Percentiles rank a stretch among this genome's conserved stretches.
These are phyloP conservation scores for Gymnogyps californianus DNA, from an alignment of 2,113 vertebrate genomes.

Conservation along the genomic window DNA sequence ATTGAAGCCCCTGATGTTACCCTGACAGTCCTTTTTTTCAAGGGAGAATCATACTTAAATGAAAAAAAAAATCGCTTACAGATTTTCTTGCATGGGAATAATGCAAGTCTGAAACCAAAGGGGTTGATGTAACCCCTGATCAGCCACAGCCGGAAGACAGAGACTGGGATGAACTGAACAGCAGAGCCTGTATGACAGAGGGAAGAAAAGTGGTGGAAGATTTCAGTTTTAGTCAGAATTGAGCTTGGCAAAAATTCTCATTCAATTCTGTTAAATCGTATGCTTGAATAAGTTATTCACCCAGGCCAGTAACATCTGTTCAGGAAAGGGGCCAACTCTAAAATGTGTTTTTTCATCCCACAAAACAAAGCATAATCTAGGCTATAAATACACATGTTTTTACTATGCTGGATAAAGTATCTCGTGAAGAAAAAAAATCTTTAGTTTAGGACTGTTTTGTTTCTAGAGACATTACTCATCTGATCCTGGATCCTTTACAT, in stretches of 20 bases:
- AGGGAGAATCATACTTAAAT: background rate
- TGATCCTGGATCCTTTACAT: background rate
- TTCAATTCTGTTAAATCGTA: conserved; percentile 14
- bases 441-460: conserved; percentile 4
- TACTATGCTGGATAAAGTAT: conserved; percentile 4
- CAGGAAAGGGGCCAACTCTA: conserved; percentile 55
- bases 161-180: background rate
- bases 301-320: conserved; percentile 62
- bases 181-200: background rate
- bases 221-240: conserved; percentile 33
- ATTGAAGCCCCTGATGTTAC: background rate
- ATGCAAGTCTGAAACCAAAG: background rate
- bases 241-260: conserved; percentile 49
- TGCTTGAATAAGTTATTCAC: conserved; percentile 50
- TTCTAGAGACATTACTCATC: conserved; percentile 40
- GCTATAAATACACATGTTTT: conserved; percentile 58
- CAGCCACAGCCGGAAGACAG: background rate
- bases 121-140: background rate
- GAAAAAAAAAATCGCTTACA: background rate
- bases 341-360: conserved; percentile 54
- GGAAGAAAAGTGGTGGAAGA: conserved; percentile 20
- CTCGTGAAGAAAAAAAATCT: background rate
- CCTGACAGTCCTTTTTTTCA: background rate
- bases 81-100: background rate
- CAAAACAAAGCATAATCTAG: conserved; percentile 55